Base-by-base conservation (phyloP, 1,140 invertebrate species). In the Ceratosolen solmsi region DNA sequence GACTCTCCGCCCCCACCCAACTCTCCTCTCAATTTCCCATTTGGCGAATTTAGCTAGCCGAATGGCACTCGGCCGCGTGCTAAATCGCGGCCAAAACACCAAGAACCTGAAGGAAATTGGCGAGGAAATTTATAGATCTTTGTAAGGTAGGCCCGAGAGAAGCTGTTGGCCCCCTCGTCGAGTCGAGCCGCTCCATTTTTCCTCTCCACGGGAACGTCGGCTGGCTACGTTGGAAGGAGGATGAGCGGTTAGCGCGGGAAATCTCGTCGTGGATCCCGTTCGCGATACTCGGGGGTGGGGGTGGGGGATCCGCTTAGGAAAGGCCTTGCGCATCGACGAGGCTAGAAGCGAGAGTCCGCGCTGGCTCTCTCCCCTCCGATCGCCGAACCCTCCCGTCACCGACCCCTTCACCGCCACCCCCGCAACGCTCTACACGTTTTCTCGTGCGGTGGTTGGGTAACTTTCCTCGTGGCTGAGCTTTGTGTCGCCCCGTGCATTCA, bases 401-500 rank as follows among this genome's bases (percentile, higher is more conserved):
- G 2, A 9, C 58, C 58, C 58, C n/a, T 25, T 20, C 13, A 27
- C 58, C 54, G 7, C 9, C 8, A 25, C 54, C 54, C 54, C 7
- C 54, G 54, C 54, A 17, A 17, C 17, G 3, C 54, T 5, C 5
- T 63, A 33, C 9, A 36, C n/a, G 30, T 71, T 71, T 49, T 46
- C 70, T 78, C 63, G 25, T 54, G 54, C 38, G 25, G n/a, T 51
- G 41, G 60, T 72, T 79, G 77, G 51, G n/a, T 51, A 72, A 79
- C 81, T 86, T 79, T 84, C 70, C 83, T 78, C 79, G 84, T 74
- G 73, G 79, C 82, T 58, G 73, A 46, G 79, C 68, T 77, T 84
- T 83, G 80, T 84, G 84, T 72, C 60, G 78, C 65, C 82, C 56
- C 79, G 83, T 83, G 81, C 84, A 80, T 85, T 86, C 81, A 82